phyloP scores from a whole-genome alignment of 2,797 vertebrate genomes.

The Arrhamphus sclerolepis region DNA sequence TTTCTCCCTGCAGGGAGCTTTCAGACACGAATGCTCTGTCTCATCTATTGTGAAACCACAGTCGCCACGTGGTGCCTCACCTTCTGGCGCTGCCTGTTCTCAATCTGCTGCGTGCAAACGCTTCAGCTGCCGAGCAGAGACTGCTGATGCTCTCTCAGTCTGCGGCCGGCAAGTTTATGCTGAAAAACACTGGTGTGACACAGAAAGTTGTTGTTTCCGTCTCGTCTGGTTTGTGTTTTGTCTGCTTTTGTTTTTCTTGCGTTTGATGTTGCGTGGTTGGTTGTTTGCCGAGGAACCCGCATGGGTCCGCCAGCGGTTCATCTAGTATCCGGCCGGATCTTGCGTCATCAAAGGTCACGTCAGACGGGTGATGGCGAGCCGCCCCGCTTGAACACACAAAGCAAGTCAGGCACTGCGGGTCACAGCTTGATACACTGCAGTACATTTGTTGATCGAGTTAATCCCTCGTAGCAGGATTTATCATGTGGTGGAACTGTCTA shows the following conservation, averaged over 20 bases:
- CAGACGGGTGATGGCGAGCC: constrained; percentile 56
- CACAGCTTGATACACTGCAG: constrained; percentile 31
- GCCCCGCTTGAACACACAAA: constrained; percentile 7
- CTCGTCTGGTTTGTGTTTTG: constrained; percentile 68
- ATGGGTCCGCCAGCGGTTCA: constrained; percentile 29
- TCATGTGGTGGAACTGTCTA: constrained; percentile 52
- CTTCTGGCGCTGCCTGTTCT: constrained; percentile 45
- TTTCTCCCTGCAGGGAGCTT: constrained; percentile 56
- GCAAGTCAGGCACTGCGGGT: constrained; percentile 36
- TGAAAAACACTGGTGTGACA: constrained; percentile 43
- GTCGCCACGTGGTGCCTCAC: constrained; percentile 60
- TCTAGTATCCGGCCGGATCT: constrained; percentile 49
- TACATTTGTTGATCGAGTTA: constrained; percentile 49
- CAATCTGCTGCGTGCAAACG: constrained; percentile 45
- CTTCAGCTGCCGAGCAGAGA: constrained; percentile 42
- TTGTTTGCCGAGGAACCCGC: constrained; percentile 43
- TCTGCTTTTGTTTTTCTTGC: constrained; percentile 59
- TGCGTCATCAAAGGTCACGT: constrained; percentile 63
- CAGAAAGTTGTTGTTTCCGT: constrained; percentile 64
- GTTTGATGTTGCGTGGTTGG: constrained; percentile 51
- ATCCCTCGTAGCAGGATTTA: constrained; percentile 46
- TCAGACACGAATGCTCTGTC: constrained; percentile 42
- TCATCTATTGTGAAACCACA: constrained; percentile 65
- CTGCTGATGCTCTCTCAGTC: constrained; percentile 30
- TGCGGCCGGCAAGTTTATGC: constrained; percentile 25